Conservation (phyloP, 2,888 invertebrate genomes). For the Sarcophaga caerulescens region DNA sequence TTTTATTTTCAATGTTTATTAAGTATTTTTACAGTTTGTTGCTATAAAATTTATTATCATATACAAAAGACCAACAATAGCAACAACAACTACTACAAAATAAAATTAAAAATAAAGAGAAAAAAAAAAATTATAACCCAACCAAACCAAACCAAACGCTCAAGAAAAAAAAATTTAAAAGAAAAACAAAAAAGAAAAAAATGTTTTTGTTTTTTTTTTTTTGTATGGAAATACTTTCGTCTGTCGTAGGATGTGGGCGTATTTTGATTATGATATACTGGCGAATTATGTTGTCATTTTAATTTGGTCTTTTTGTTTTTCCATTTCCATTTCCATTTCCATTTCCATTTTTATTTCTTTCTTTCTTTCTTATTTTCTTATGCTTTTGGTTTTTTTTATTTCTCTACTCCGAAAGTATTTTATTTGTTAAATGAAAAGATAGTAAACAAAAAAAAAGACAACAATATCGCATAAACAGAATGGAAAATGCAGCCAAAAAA, state of each 20-base stretch:
- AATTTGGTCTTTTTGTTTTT: constrained; percentile 60
- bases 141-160: constrained; percentile 1
- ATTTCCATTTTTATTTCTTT: constrained; percentile 28
- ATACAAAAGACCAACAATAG: not conserved
- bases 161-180: constrained; percentile 14
- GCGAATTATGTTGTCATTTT: constrained; percentile 76
- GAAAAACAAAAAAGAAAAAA: constrained; percentile 36
- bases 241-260: constrained; percentile 68
- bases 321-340: constrained; percentile 8
- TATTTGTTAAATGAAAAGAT: not conserved
- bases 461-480: constrained; percentile 39
- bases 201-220: not conserved
- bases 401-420: not conserved
- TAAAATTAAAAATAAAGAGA: not conserved
- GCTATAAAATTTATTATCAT: constrained; percentile 56
- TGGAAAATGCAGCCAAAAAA: constrained; percentile 48
- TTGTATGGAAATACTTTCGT: constrained; percentile 64
- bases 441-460: not conserved
- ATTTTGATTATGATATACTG: constrained; percentile 75
- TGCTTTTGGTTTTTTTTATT: constrained; percentile 47
- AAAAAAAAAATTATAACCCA: not conserved
- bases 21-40: constrained; percentile 58
- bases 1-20: constrained; percentile 51
- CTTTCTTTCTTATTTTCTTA: constrained; percentile 40
- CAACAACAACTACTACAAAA: constrained; percentile 8